These are phyloP conservation scores for Conus ventricosus DNA, from an alignment of 1,140 invertebrate genomes.

Conservation along the genomic window DNA sequence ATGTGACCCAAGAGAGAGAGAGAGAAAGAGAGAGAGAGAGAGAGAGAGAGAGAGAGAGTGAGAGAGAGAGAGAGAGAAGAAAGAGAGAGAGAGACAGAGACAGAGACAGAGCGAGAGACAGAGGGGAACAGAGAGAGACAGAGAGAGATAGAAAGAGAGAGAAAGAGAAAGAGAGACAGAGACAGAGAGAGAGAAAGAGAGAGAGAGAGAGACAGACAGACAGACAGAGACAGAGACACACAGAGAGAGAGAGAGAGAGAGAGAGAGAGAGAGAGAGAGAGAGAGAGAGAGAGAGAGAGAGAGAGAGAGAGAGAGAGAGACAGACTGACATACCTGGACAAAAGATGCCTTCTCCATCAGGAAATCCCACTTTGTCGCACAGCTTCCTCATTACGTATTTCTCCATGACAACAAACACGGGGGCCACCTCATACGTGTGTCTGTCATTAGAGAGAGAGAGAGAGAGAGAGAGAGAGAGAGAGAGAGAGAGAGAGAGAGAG, in stretches of 20 bases:
- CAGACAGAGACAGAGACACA: background rate
- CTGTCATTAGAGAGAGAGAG: constrained; percentile 61
- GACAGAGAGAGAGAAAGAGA: too few relatives aligned
- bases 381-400: constrained; percentile 83
- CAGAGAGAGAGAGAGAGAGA: background rate
- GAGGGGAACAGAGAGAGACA: background rate
- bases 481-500: constrained; percentile 77
- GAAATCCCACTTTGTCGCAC: constrained; percentile 93
- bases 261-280: too few relatives aligned
- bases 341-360: constrained; percentile 93
- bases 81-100: too few relatives aligned
- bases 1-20: background rate
- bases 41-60: too few relatives aligned
- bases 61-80: too few relatives aligned
- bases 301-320: too few relatives aligned
- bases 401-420: constrained; percentile 91
- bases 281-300: too few relatives aligned
- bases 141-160: background rate
- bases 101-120: background rate
- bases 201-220: too few relatives aligned
- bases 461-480: too few relatives aligned
- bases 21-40: too few relatives aligned
- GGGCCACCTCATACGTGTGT: constrained; percentile 99
- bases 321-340: constrained; percentile 82
- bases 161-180: background rate